These are phyloP conservation scores for Epizoanthus illoricatus DNA, from an alignment of 92 coral and sea anemone species.

Conservation along the genomic window DNA sequence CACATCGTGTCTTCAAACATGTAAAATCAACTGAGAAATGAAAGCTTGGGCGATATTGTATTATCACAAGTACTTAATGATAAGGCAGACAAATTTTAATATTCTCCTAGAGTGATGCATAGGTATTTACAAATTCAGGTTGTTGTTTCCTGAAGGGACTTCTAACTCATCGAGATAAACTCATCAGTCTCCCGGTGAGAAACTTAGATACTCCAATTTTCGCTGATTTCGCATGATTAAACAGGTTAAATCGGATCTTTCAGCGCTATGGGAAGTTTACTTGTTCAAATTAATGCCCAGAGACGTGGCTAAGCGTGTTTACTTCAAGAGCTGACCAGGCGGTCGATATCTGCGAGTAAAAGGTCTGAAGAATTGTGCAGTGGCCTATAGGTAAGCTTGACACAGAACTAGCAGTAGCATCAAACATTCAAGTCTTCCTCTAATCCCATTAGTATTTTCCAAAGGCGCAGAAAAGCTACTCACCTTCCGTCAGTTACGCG, in stretches of 20 bases:
- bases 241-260: conserved; percentile 77
- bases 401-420: neutral
- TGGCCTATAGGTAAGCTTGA: conserved; percentile 15
- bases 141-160: conserved; percentile 73
- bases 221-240: conserved; percentile 87
- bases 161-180: conserved; percentile 86
- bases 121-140: conserved; percentile 88
- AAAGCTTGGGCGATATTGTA: conserved; percentile 80
- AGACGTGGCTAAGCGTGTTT: conserved; percentile 41
- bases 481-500: conserved; percentile 63
- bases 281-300: conserved; percentile 53
- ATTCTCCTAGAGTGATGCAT: conserved; percentile 70
- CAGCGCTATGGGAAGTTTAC: conserved; percentile 67
- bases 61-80: conserved; percentile 85
- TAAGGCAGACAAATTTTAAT: conserved; percentile 80
- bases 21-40: conserved; percentile 51
- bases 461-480: conserved; percentile 64
- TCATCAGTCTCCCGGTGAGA: conserved; percentile 90
- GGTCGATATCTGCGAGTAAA: conserved; percentile 17
- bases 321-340: conserved; percentile 39
- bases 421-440: conserved; percentile 22
- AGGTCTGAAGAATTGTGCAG: neutral
- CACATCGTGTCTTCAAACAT: conserved; percentile 30
- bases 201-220: conserved; percentile 82
- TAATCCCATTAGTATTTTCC: conserved; percentile 62